Conservation (phyloP, 2,888 invertebrate genomes). For the Rhyacophila evoluta region DNA sequence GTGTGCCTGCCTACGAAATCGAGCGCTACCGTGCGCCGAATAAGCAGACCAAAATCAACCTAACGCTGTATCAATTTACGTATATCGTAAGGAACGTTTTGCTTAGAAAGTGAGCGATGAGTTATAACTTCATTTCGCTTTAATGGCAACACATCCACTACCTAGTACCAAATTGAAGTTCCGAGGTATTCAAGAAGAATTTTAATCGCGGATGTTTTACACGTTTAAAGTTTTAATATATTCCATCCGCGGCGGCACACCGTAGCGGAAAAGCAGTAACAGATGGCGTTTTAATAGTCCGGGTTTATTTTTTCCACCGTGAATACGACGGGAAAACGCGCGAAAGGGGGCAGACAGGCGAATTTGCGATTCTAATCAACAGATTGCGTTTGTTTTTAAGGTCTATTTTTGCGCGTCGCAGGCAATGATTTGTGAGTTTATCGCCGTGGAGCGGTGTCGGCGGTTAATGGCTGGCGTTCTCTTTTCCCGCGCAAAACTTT, state of each 20-base stretch:
- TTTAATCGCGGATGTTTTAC: constrained; percentile 52
- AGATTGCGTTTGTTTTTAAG: constrained; percentile 52
- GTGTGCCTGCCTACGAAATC: constrained; percentile 67
- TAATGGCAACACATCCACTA: constrained; percentile 51
- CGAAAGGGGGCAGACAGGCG: constrained; percentile 39
- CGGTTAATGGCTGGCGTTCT: not conserved
- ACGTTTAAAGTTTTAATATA: constrained; percentile 48
- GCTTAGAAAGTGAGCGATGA: constrained; percentile 7
- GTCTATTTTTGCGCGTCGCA: constrained; percentile 46
- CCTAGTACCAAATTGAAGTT: constrained; percentile 47
- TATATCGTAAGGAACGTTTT: constrained; percentile 33
- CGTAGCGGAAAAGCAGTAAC: constrained; percentile 28
- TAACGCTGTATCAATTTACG: not conserved
- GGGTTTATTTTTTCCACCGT: constrained; percentile 38
- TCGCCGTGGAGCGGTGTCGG: constrained; percentile 64
- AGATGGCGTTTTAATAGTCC: constrained; percentile 38
- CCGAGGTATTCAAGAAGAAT: constrained; percentile 51
- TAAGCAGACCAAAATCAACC: constrained; percentile 27
- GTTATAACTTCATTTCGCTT: constrained; percentile 53
- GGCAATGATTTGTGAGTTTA: constrained; percentile 70
- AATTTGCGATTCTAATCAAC: constrained; percentile 53
- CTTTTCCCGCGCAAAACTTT: constrained; percentile 43
- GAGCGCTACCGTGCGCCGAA: constrained; percentile 33
- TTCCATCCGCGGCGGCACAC: constrained; percentile 30
- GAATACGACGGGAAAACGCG: constrained; percentile 39